Percentiles rank a stretch among this genome's conserved stretches.
phyloP scores from a whole-genome alignment of 2,888 invertebrate genomes.

The Callinectes sapidus region DNA sequence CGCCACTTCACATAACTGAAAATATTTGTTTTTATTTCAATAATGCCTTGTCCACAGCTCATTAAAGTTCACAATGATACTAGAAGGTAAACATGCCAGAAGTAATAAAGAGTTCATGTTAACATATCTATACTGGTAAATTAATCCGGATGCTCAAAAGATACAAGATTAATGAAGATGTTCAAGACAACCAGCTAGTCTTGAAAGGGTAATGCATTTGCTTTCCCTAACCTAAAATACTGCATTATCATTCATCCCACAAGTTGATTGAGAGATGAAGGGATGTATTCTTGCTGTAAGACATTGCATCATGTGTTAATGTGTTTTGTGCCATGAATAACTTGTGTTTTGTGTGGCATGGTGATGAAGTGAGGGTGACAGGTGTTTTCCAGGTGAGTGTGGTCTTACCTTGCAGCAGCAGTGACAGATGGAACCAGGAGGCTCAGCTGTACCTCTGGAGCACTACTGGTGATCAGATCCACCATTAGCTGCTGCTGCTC shows the following conservation, averaged over 20 bases:
- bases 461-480: background rate
- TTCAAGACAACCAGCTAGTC: too few relatives aligned
- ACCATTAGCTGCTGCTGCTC: conserved; percentile 4
- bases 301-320: background rate
- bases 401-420: conserved; percentile 12
- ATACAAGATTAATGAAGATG: too few relatives aligned
- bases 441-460: background rate
- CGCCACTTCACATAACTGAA: conserved; percentile 66
- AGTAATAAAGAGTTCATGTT: background rate
- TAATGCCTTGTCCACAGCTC: background rate
- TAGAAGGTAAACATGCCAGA: background rate
- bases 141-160: too few relatives aligned
- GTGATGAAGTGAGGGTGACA: background rate
- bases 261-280: background rate
- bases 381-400: background rate
- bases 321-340: too few relatives aligned
- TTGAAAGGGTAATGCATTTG: background rate
- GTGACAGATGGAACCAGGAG: conserved; percentile 8
- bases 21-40: background rate
- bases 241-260: background rate
- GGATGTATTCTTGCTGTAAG: background rate
- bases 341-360: background rate
- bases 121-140: too few relatives aligned
- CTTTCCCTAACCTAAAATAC: background rate
- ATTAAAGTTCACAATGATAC: background rate